Base-by-base conservation (phyloP, 64 coral and sea anemone species). In the Montipora efflorescens region DNA sequence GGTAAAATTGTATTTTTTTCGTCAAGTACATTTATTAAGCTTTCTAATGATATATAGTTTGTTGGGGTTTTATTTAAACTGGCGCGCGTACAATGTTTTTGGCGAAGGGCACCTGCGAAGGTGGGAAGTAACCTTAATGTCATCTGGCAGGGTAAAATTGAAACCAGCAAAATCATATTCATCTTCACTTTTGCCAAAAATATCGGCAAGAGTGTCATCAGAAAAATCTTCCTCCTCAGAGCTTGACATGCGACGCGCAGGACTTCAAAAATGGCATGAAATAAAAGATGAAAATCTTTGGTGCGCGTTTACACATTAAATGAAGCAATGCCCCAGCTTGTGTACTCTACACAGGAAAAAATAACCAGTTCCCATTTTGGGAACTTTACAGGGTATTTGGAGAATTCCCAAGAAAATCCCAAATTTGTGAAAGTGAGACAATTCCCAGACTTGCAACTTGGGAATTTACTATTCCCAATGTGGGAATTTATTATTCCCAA, bases 221-320 rank as follows among this genome's bases (percentile, higher is more conserved):
- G 81, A 84, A 84, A 62, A 67, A 84, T 84, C 59, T 79, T 55
- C 46, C 4, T 78, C 77, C 51, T 79, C 77, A n/a, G 47, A 18
- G n/a, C 48, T 79, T n/a, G 48, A 14, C 77, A 79, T 79, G 6
- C 6, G 0, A 57, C 52, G 15, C 12, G 75, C 44, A 12, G 46
- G 44, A 47, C 43, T 78, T 78, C 47, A 78, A 75, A 75, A 12
- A 75, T 23, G 23, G 23, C 23, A 23, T 23, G 23, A 23, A 23
- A 23, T 23, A 23, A 23, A 23, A 23, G 23, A 23, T 23, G 23
- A 23, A 23, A 23, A 23, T 23, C 23, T 23, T 23, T 23, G 23
- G 23, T 23, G 23, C 23, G 23, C 23, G 23, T 23, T 23, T 23
- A 23, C 23, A 23, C 23, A 23, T 23, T 25, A 25, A 25, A 25